Evolutionary conservation across 2,888 invertebrate genomes (phyloP), one percentile per base, ranked within the genome.

Genomic region (Antheraea yamamai): DNA sequence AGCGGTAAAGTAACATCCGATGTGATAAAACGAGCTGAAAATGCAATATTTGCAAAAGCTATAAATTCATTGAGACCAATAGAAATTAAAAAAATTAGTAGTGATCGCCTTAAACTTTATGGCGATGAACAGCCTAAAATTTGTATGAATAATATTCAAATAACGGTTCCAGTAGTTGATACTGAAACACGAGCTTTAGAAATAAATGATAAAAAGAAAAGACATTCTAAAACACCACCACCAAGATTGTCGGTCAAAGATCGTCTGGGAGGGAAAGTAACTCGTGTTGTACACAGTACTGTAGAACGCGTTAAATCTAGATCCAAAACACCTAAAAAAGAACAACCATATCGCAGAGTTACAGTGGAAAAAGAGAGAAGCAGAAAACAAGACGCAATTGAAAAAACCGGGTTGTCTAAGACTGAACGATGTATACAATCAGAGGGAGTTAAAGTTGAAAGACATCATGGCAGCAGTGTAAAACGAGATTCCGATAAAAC

Each of bases 11-110:
- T 97, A 1, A 98, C 98, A 1, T 97, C 97, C 30, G 98, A 98
- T 90, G 98, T 98, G 7, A 94, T 98, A 73, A 98, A 98, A 87
- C 95, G 98, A 80, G 98, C 98, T 2, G 98, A 98, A 92, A 98
- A 98, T 88, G 98, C 97, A 0, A 97, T 98, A 82, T 98, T 98
- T 88, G 97, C 98, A 68, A 98, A 98, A 89, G 97, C 97, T 0
- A 97, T 97, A 70, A 97, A 97, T 84, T 97, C 98, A 0, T 96
- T 97, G 72, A 95, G 97, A 76, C 97, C 97, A 0, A 96, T 97
- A 74, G 97, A 97, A 92, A 97, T 97, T 73, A 97, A 97, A 85
- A 97, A 97, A 88, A 96, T 96, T 74, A 96, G 96, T 79, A 95
- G 95, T 76, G 97, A 97, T 81, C 95, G 97, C n/a, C 95, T 96